These are phyloP conservation scores for Cepaea nemoralis DNA, from an alignment of 1,140 invertebrate species.

Conservation along the genomic window DNA sequence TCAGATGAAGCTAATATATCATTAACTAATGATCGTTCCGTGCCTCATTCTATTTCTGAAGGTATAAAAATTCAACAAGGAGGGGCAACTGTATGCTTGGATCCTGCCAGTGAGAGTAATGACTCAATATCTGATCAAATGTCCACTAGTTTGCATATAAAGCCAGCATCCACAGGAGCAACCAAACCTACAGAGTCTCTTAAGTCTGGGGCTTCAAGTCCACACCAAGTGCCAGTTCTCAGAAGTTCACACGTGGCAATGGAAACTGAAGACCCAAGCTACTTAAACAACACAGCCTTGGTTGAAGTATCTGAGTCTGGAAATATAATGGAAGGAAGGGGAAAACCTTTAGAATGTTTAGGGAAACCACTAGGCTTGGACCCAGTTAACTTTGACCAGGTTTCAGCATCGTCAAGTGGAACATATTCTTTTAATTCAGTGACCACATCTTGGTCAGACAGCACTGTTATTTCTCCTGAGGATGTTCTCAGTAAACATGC, in stretches of 20 bases:
- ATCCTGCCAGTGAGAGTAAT: slow-evolving; percentile 5
- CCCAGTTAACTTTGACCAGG: neutral
- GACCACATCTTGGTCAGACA: neutral
- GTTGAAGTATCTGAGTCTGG: neutral
- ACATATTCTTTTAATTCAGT: neutral
- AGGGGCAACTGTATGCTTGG: neutral
- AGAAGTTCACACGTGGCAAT: neutral
- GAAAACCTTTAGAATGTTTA: neutral
- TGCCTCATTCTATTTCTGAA: neutral
- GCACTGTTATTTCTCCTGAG: neutral
- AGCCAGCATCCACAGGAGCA: neutral
- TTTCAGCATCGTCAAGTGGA: neutral
- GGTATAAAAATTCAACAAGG: neutral
- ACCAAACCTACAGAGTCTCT: neutral
- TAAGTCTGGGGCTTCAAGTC: neutral
- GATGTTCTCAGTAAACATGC: neutral
- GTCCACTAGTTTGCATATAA: slow-evolving; percentile 2
- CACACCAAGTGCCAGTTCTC: neutral
- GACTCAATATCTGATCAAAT: slow-evolving; percentile 27
- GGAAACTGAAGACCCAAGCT: neutral
- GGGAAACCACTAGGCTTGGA: neutral
- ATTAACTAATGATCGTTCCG: neutral
- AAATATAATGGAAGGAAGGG: neutral
- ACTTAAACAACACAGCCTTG: neutral
- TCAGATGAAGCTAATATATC: neutral